Percentiles rank a stretch among this genome's conserved stretches.
These are phyloP conservation scores for Synanthedon formicaeformis DNA, from an alignment of 2,888 invertebrate genomes.

Conservation along the genomic window DNA sequence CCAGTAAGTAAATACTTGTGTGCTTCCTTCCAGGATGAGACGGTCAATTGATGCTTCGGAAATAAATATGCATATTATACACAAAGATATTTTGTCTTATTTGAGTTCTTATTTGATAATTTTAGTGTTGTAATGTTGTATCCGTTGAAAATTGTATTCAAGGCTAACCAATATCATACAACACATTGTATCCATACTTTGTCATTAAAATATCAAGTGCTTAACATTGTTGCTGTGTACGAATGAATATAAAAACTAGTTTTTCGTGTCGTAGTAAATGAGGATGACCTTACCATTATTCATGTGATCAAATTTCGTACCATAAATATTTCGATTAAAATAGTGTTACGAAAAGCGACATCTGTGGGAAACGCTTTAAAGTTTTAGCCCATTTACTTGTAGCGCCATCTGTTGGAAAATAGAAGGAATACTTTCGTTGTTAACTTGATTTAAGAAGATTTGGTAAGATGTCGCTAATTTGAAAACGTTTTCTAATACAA, in stretches of 20 bases:
- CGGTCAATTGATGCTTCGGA: constrained; percentile 29
- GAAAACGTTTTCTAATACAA: too few relatives aligned
- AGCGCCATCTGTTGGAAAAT: too few relatives aligned
- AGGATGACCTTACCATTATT: background rate
- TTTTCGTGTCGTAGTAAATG: background rate
- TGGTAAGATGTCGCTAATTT: too few relatives aligned
- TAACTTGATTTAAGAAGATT: too few relatives aligned
- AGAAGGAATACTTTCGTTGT: too few relatives aligned
- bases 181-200: background rate
- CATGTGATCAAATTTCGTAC: background rate
- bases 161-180: background rate
- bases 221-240: background rate
- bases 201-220: background rate
- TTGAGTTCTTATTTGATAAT: background rate
- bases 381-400: too few relatives aligned
- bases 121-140: background rate
- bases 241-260: background rate
- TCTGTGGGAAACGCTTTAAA: too few relatives aligned
- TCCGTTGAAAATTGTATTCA: background rate
- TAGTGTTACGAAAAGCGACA: background rate
- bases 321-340: background rate
- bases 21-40: constrained; percentile 17
- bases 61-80: background rate
- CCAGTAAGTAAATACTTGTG: constrained; percentile 8
- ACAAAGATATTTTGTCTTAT: background rate